A percentile compares a stretch with the other conserved stretches of the same genome.
Conservation (phyloP, 1,140 invertebrate genomes). For the Belonocnema kinseyi region DNA sequence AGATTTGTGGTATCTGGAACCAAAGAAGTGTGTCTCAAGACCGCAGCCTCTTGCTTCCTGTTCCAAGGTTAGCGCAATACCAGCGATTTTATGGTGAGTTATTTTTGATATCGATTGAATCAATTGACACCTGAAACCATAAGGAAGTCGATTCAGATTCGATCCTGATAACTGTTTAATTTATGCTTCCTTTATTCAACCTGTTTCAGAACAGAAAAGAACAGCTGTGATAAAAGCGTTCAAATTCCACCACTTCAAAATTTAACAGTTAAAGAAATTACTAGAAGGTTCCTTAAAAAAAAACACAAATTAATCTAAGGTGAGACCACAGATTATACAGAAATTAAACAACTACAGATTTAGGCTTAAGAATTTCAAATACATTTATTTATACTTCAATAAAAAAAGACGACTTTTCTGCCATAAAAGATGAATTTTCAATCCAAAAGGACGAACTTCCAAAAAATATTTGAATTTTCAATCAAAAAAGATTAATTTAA, state of each 20-base stretch:
- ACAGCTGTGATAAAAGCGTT: background rate
- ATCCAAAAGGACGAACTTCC: no score
- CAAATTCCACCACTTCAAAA: background rate
- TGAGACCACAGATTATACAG: no score
- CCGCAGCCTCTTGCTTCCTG: constrained; percentile 59
- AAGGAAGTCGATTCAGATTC: background rate
- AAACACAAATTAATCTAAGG: no score
- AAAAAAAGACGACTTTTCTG: no score
- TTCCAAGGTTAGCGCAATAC: constrained; percentile 48
- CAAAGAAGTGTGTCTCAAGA: constrained; percentile 57
- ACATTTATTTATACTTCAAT: no score
- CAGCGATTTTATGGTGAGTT: constrained; percentile 45
- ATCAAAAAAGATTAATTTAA: no score
- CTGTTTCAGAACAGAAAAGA: constrained; percentile 4
- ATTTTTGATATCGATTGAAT: constrained; percentile 46
- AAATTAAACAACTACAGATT: no score
- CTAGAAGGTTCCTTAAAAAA: no score
- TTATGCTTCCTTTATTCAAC: constrained; percentile 18
- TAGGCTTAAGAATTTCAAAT: no score
- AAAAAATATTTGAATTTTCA: no score
- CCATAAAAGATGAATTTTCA: no score
- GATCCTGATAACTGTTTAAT: constrained; percentile 20
- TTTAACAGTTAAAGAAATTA: background rate
- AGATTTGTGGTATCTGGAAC: constrained; percentile 59
- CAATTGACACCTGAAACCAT: constrained; percentile 32